Evolutionary conservation across 2,888 invertebrate genomes (phyloP).

Genomic region (Caenorhabditis panamensis): DNA sequence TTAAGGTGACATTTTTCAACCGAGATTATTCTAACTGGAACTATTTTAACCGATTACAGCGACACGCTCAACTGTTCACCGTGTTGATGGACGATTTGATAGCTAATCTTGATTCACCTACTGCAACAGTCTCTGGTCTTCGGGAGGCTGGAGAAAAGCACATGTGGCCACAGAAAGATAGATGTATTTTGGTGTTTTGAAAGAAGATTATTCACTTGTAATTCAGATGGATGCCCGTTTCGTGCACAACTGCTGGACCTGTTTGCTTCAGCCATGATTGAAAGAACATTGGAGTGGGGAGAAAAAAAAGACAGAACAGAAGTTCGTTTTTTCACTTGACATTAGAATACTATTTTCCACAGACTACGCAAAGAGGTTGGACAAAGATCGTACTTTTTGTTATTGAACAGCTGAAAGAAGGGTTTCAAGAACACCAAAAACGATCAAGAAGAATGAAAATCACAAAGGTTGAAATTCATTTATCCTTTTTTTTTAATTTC

Average conservation of each 20-base stretch:
- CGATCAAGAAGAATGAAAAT: conserved; percentile 57
- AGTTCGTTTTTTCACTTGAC: conserved; percentile 8
- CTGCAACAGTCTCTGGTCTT: conserved; percentile 61
- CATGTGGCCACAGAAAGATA: conserved; percentile 58
- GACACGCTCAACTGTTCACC: conserved; percentile 68
- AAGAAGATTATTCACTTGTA: no score
- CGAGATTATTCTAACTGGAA: no score
- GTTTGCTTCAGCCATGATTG: conserved; percentile 71
- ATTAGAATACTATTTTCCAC: neutral
- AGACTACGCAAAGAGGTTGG: conserved; percentile 72
- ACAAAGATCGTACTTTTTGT: conserved; percentile 73
- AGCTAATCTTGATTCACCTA: conserved; percentile 60
- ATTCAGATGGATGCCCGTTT: conserved; percentile 70
- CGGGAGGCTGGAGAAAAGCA: conserved; percentile 67
- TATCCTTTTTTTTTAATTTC: neutral
- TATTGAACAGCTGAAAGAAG: conserved; percentile 70
- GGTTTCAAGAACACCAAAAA: conserved; percentile 69
- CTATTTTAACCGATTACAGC: no score
- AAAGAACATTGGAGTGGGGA: conserved; percentile 72
- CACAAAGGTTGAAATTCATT: conserved; percentile 12
- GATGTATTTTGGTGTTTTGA: no score
- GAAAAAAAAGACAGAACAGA: conserved; percentile 71
- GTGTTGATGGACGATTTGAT: conserved; percentile 68
- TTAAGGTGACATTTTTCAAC: conserved; percentile 63
- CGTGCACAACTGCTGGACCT: conserved; percentile 68